A percentile compares a stretch with the other conserved stretches of the same genome.
Conservation (phyloP, 2,797 vertebrate genomes). For the Megaceryle alcyon region DNA sequence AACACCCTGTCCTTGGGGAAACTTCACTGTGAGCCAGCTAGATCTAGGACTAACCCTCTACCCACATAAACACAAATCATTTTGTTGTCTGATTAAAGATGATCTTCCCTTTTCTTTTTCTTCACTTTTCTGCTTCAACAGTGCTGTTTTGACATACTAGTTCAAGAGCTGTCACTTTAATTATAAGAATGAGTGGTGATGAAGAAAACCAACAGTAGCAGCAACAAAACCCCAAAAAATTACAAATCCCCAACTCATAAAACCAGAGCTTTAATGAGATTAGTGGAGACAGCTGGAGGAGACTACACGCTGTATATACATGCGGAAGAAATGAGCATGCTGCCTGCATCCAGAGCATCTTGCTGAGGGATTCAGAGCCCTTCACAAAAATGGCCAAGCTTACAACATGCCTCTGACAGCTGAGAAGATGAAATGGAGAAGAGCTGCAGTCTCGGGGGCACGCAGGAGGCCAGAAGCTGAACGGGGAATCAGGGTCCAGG, state of each 20-base stretch:
- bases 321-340: background rate
- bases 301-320: background rate
- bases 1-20: background rate
- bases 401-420: background rate
- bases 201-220: slow-evolving; percentile 34
- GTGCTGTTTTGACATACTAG: slow-evolving; percentile 55
- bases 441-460: background rate
- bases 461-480: background rate
- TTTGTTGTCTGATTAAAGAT: slow-evolving; percentile 8
- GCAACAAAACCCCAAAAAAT: background rate
- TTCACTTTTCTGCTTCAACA: slow-evolving; percentile 20
- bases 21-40: background rate
- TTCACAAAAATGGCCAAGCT: background rate
- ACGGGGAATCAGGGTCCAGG: background rate
- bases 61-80: background rate
- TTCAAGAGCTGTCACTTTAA: slow-evolving; percentile 54
- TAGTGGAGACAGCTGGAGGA: background rate
- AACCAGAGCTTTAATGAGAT: slow-evolving; percentile 1
- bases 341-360: background rate
- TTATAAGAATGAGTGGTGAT: slow-evolving; percentile 33
- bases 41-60: background rate
- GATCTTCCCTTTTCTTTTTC: background rate
- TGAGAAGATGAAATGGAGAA: background rate
- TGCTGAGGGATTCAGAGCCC: background rate
- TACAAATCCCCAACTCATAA: background rate